Base-by-base conservation (phyloP, 1,140 invertebrate species). In the Harlomillsia oculata region DNA sequence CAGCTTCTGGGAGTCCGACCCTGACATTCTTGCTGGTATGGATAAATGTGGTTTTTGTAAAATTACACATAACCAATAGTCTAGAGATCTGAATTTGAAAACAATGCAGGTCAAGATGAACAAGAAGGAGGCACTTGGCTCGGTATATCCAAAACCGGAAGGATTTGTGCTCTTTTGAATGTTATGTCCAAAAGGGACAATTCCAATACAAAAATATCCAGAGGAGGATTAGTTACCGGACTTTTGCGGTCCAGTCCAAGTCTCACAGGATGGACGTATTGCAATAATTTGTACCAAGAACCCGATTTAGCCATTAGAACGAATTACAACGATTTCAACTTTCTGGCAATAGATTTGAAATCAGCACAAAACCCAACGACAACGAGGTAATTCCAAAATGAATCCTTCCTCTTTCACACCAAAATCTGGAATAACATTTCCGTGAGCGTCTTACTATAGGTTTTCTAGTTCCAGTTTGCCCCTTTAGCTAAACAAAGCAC, bases 101-200 rank as follows among this genome's bases (percentile, higher is more conserved):
- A 40, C 9, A 13, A 16, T 48, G 6, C 30, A 60, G 53, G 53
- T 36, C 56, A 59, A 48, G 56, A 63, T 49, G 80, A 81, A n/a
- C 76, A 76, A 66, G 82, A 83, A 72, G 80, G 81, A 25, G 85
- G 86, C 3, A 84, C 83, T 13, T 89, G 86, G 87, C 68, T 89
- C 20, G 85, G 80, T 9, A 67, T 86, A 32, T 76, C 73, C 37
- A 79, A 77, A 60, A 30, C 32, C 21, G 77, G 77, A 39, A 71
- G 74, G 69, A 69, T 84, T 53, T 83, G 78, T 26, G 74, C 80
- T 1, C 67, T 88, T 18, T 74, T 88, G 14, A 89, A 89, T 72
- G 71, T 87, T 41, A 75, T 62, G 64, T 70, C 21, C 3, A 59
- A 67, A 49, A 69, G 76, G 64, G 48, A 49, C 11, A 20, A 39